Evolutionary conservation across 2,113 vertebrate genomes (phyloP).

Genomic region (Vombatus ursinus): DNA sequence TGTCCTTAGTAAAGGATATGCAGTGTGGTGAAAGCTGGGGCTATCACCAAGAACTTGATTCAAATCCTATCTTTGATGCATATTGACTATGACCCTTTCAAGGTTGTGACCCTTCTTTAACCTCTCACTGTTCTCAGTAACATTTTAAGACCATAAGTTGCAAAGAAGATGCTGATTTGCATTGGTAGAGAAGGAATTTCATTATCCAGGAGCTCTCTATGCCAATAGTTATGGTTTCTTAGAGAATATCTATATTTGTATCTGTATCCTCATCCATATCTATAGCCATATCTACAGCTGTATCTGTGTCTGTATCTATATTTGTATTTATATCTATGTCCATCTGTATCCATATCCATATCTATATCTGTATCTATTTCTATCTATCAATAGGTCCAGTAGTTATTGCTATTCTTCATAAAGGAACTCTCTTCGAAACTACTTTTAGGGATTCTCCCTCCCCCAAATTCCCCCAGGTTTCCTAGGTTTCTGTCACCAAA

Average conservation of each 20-base stretch:
- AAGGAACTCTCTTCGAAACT: background rate
- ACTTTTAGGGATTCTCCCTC: background rate
- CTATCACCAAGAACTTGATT: background rate
- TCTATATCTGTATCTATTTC: no score
- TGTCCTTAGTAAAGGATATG: background rate
- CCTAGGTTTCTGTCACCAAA: background rate
- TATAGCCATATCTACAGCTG: background rate
- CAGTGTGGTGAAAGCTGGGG: background rate
- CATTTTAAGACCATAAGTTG: background rate
- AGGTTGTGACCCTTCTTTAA: background rate
- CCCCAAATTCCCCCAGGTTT: background rate
- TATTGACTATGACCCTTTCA: background rate
- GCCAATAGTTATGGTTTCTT: background rate
- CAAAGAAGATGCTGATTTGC: background rate
- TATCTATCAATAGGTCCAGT: background rate
- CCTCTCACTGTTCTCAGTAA: background rate
- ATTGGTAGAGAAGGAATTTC: background rate
- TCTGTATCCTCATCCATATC: background rate
- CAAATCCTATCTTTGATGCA: background rate
- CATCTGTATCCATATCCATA: background rate
- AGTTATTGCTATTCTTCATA: background rate
- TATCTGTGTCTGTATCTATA: background rate
- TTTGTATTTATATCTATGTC: background rate
- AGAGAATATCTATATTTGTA: background rate
- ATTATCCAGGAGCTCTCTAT: background rate